Base-by-base conservation (phyloP, 2,888 invertebrate genomes). In the Lycia hirtaria region DNA sequence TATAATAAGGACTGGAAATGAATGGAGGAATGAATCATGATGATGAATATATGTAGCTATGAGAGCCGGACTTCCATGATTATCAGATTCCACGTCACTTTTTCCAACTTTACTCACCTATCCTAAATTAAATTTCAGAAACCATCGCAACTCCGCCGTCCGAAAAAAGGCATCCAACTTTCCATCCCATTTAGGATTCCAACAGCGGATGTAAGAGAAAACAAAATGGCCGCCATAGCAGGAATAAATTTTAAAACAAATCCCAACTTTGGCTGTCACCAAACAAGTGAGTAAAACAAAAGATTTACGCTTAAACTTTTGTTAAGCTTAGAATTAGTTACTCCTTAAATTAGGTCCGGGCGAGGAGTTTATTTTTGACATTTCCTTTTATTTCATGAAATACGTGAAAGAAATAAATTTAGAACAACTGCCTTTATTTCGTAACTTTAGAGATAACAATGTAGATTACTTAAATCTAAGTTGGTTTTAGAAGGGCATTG, bases 231-330 rank as follows among this genome's bases (percentile, higher is more conserved):
- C 69, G 72, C 70, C 68, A 71, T 72, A 67, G 68, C 68, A 63
- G 62, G 86, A 87, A 88, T 88, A 88, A 88, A 87, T 88, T 89
- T 85, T 80, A 83, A 80, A 88, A 87, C 84, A 88, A 88, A 87
- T 85, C 80, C 78, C 68, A 85, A 87, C 80, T 88, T 79, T 68
- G 69, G 60, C 80, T 82, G 87, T 87, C 85, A 80, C 75, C 76
- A 72, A 81, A 81, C 81, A 83, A 83, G 80, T 77, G 79, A 80
- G 75, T 75, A 77, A 85, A 87, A 87, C 87, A 85, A 81, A 84
- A 88, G 88, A 90, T 90, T 88, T 88, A 88, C 84, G 84, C 73
- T 70, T 60, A 77, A 88, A 88, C 80, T 88, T 89, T 78, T 75
- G 71, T 73, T 53, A 52, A 58, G 57, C 57, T 85, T 83, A 84